phyloP scores from a whole-genome alignment of 2,113 vertebrate species.

The Bufo gargarizans region DNA sequence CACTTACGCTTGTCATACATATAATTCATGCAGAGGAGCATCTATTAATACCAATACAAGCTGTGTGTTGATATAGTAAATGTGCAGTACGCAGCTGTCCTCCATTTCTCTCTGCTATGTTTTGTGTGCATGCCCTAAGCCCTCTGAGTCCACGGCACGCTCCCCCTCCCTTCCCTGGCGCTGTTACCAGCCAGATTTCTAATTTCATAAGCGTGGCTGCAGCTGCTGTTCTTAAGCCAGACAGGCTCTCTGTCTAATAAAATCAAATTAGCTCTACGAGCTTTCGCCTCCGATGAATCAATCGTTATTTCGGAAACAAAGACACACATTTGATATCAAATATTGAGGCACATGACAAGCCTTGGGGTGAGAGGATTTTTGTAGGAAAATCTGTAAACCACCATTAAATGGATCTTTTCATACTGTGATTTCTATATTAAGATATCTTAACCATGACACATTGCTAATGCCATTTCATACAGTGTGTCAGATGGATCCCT shows the following conservation, averaged over 20 bases:
- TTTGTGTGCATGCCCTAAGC: not conserved
- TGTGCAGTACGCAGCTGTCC: not conserved
- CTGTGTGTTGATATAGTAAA: not conserved
- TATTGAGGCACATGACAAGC: constrained; percentile 13
- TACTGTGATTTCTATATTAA: not conserved
- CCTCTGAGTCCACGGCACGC: not conserved
- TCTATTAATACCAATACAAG: not conserved
- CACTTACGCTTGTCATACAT: not conserved
- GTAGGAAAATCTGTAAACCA: no score
- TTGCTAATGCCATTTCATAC: not conserved
- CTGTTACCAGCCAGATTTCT: constrained; percentile 55
- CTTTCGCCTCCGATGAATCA: constrained; percentile 8
- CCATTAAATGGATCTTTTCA: not conserved
- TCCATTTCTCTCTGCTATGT: not conserved
- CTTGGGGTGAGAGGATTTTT: constrained; percentile 3
- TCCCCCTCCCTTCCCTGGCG: constrained; percentile 31
- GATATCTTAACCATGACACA: no score
- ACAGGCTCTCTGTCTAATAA: constrained; percentile 25
- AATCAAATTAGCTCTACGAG: constrained; percentile 50
- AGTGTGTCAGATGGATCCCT: not conserved
- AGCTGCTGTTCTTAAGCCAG: constrained; percentile 34
- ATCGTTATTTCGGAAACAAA: constrained; percentile 33
- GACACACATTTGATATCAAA: constrained; percentile 9
- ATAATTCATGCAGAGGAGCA: not conserved
- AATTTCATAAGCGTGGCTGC: constrained; percentile 56